These are phyloP conservation scores for Gonioctena quinquepunctata DNA, from an alignment of 1,140 invertebrate species.

Conservation along the genomic window DNA sequence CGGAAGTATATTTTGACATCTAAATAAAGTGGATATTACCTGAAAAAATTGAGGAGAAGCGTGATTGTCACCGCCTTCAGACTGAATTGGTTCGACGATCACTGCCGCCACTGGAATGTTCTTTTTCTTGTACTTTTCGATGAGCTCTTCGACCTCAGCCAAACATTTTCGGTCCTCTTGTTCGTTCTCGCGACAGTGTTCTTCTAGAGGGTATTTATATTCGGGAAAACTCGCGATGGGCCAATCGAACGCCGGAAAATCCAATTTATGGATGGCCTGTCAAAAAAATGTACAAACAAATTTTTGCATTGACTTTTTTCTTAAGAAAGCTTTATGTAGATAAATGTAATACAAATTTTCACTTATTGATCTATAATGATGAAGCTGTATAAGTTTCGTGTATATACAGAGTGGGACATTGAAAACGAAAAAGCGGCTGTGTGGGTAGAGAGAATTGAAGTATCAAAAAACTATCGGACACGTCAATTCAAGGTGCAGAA, in stretches of 20 bases:
- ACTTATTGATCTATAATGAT: too few species aligned
- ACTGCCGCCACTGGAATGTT: constrained; percentile 87
- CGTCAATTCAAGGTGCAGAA: too few species aligned
- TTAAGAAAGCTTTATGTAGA: too few species aligned
- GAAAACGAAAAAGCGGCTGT: too few species aligned
- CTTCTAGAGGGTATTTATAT: constrained; percentile 91
- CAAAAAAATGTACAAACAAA: neutral
- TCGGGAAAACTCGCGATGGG: constrained; percentile 57
- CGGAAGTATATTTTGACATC: too few species aligned
- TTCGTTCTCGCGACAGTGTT: constrained; percentile 77
- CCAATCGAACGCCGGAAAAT: constrained; percentile 91
- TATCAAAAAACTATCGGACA: too few species aligned
- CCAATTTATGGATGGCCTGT: constrained; percentile 88
- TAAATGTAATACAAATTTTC: too few species aligned
- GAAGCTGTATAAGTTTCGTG: too few species aligned
- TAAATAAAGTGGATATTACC: too few species aligned
- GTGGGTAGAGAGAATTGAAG: too few species aligned
- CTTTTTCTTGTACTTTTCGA: constrained; percentile 77
- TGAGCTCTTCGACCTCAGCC: constrained; percentile 73
- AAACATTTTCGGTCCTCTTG: constrained; percentile 75
- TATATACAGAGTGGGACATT: too few species aligned
- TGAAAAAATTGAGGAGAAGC: constrained; percentile 91
- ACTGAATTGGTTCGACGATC: constrained; percentile 95
- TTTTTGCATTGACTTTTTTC: too few species aligned
- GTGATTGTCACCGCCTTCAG: constrained; percentile 94